A percentile compares a stretch with the other conserved stretches of the same genome.
These are phyloP conservation scores for Gnathonemus longibarbis DNA, from an alignment of 2,113 vertebrate species.

Conservation along the genomic window DNA sequence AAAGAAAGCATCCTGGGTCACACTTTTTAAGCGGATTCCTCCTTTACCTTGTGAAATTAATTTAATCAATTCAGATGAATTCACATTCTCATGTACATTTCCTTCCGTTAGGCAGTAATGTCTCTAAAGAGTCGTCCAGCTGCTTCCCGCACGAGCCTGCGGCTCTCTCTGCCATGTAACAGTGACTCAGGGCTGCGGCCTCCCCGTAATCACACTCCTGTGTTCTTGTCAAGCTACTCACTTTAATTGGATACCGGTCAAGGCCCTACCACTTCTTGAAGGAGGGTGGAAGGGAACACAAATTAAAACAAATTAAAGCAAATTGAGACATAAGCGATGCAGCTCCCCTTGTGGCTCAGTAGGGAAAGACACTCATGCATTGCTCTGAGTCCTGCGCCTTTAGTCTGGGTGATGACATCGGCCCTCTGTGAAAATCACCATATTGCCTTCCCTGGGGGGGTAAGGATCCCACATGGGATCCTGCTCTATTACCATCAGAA, in stretches of 20 bases:
- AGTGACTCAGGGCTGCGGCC: background rate
- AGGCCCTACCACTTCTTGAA: background rate
- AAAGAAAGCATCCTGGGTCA: background rate
- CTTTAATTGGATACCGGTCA: background rate
- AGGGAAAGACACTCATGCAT: background rate
- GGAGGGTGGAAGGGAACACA: background rate
- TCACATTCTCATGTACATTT: background rate
- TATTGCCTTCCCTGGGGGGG: background rate
- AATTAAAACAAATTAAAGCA: conserved; percentile 2
- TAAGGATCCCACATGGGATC: background rate
- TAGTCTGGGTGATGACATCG: background rate
- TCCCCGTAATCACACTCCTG: background rate
- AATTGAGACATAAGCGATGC: background rate
- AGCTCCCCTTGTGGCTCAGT: background rate
- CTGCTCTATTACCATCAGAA: background rate
- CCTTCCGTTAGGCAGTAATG: background rate
- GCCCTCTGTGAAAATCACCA: background rate
- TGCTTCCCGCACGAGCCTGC: background rate
- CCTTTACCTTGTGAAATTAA: background rate
- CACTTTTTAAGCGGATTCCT: background rate
- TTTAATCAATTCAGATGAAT: background rate
- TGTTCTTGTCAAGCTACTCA: conserved; percentile 1
- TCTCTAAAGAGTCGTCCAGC: background rate
- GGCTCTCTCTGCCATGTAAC: background rate
- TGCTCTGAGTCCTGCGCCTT: background rate